Conservation (phyloP, 2,797 vertebrate genomes). For the Sebastes itinus region DNA sequence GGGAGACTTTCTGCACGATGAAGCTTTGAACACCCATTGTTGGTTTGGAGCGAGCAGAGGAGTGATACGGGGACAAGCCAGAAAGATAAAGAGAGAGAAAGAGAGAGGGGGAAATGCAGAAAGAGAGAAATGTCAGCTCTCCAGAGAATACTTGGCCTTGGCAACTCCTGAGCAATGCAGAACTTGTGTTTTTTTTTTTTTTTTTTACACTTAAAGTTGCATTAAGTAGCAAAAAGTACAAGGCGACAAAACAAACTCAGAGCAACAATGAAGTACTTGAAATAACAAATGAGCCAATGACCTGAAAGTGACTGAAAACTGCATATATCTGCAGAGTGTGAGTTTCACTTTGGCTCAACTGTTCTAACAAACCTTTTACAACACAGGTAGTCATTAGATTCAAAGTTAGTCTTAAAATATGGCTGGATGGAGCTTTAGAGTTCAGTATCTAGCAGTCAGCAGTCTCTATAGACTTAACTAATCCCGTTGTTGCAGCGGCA, state of each 20-base stretch:
- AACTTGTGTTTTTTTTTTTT: background rate
- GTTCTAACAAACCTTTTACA: conserved; percentile 1
- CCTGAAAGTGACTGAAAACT: conserved; percentile 22
- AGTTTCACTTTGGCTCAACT: background rate
- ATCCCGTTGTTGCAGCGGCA: too few relatives aligned
- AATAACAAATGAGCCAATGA: conserved; percentile 23
- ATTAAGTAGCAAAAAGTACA: conserved; percentile 34
- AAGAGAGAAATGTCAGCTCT: conserved; percentile 54
- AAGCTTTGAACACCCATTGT: conserved; percentile 47
- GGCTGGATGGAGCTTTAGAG: background rate
- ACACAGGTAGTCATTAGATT: background rate
- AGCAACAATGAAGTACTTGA: background rate
- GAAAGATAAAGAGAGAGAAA: conserved; percentile 29
- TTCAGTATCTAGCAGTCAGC: background rate
- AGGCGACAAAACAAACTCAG: background rate
- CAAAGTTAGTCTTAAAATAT: background rate
- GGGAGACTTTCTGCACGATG: conserved; percentile 43
- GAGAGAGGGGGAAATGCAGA: conserved; percentile 33
- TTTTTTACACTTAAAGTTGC: conserved; percentile 30
- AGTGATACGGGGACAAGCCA: conserved; percentile 40
- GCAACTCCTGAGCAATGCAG: conserved; percentile 44
- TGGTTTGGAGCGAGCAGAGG: conserved; percentile 35
- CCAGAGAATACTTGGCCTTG: conserved; percentile 39
- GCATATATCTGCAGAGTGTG: background rate
- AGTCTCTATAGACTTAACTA: background rate